phyloP scores from a whole-genome alignment of 1,140 invertebrate genomes.

The Mizuhopecten yessoensis region DNA sequence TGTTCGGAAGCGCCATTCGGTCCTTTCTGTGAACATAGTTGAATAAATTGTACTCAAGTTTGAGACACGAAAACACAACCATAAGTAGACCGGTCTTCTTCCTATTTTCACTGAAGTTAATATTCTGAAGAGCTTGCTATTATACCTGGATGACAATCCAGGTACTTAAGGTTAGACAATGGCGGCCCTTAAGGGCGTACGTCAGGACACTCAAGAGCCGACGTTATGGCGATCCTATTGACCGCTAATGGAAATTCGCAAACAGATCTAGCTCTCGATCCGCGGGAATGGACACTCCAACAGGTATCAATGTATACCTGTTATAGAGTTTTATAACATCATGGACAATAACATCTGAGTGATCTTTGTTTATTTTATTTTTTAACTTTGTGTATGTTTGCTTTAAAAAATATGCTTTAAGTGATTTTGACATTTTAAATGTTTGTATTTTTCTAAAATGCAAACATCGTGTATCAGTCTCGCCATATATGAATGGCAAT shows the following conservation, averaged over 20 bases:
- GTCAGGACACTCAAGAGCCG: background rate
- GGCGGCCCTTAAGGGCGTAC: background rate
- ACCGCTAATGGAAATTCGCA: slow-evolving; percentile 11
- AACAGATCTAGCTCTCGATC: background rate
- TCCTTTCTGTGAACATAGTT: no score
- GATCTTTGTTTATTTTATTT: background rate
- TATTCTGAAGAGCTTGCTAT: background rate
- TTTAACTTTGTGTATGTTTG: background rate
- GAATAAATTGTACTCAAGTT: no score
- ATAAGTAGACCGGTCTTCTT: no score
- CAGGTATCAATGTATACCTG: background rate
- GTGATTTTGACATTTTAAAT: background rate
- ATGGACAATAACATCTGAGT: background rate
- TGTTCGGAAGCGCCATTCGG: no score
- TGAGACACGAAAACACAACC: no score
- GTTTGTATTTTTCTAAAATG: background rate
- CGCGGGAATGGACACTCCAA: background rate
- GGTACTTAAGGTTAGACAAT: background rate
- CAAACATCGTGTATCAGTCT: background rate
- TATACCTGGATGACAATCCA: background rate
- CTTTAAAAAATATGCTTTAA: background rate
- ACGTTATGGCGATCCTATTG: background rate
- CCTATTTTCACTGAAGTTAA: background rate
- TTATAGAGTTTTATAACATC: background rate
- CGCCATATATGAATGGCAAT: background rate